Conservation (phyloP, 2,797 vertebrate species). For the Taenioides sp. region DNA sequence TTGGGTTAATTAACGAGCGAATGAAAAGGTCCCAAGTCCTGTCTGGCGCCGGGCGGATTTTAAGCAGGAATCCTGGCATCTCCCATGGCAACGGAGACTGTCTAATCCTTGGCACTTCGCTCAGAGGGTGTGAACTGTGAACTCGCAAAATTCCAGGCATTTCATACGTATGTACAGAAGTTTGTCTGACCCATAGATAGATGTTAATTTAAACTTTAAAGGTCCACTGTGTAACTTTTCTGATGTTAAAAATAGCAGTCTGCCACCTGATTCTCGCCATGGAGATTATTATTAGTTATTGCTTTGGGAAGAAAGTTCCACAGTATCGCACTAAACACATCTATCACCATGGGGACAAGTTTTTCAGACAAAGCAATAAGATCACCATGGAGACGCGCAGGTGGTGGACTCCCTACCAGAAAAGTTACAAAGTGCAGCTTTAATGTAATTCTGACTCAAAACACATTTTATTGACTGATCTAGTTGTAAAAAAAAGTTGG, state of each 20-base stretch:
- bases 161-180: not conserved
- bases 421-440: not conserved
- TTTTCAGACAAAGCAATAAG: too few relatives aligned
- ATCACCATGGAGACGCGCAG: too few relatives aligned
- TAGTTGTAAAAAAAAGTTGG: too few relatives aligned
- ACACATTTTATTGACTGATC: too few relatives aligned
- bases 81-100: slow-evolving; percentile 15
- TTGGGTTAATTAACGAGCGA: slow-evolving; percentile 64
- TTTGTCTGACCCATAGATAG: not conserved
- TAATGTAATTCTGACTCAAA: not conserved
- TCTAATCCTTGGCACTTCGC: slow-evolving; percentile 16
- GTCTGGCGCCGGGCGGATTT: slow-evolving; percentile 43
- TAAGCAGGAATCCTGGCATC: not conserved
- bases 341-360: too few relatives aligned
- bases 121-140: not conserved
- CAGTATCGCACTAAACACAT: too few relatives aligned
- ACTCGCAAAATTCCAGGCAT: not conserved
- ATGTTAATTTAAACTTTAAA: not conserved
- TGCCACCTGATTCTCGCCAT: too few relatives aligned
- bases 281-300: too few relatives aligned
- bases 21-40: slow-evolving; percentile 56
- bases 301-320: too few relatives aligned
- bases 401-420: too few relatives aligned
- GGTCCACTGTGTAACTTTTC: not conserved
- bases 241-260: too few relatives aligned